These are phyloP conservation scores for Varanus salvator DNA, from an alignment of 2,113 vertebrate genomes.

Conservation along the genomic window DNA sequence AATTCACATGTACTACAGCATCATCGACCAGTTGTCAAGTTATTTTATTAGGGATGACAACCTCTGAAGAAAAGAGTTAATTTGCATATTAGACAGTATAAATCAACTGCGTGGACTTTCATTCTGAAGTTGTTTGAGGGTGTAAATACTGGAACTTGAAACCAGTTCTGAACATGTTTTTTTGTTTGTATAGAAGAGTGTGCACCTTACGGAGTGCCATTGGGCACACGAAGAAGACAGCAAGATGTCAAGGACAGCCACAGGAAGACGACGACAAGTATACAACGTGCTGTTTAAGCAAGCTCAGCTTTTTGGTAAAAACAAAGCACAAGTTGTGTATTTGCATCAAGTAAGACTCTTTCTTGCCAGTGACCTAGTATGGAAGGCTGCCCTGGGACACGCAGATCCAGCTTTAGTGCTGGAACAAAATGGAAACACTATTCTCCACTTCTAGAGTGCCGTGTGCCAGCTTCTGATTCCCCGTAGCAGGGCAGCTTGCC, in stretches of 20 bases:
- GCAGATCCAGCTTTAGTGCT: conserved; percentile 26
- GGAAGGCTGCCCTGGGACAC: conserved; percentile 30
- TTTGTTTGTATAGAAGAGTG: conserved; percentile 36
- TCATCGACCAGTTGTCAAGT: conserved; percentile 38
- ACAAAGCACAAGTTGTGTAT: conserved; percentile 42
- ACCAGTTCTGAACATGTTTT: not conserved
- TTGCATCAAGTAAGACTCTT: conserved; percentile 60
- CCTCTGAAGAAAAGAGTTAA: conserved; percentile 55
- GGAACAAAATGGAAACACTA: conserved; percentile 6
- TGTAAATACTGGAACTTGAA: conserved; percentile 17
- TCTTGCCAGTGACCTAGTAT: not conserved
- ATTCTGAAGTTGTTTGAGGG: conserved; percentile 36
- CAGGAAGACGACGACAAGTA: conserved; percentile 12
- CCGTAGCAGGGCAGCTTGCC: not conserved
- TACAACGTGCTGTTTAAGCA: conserved; percentile 42
- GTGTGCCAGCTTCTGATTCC: not conserved
- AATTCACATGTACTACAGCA: conserved; percentile 23
- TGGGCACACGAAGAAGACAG: not conserved
- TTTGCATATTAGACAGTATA: conserved; percentile 55
- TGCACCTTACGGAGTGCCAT: not conserved
- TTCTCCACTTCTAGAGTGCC: not conserved
- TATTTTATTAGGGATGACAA: conserved; percentile 7
- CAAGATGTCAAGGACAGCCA: not conserved
- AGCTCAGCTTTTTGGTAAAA: conserved; percentile 61
- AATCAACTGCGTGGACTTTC: not conserved